Percentiles rank a stretch among this genome's conserved stretches.
Evolutionary conservation across 2,113 vertebrate species (phyloP).

Genomic region (Spilogale gracilis): DNA sequence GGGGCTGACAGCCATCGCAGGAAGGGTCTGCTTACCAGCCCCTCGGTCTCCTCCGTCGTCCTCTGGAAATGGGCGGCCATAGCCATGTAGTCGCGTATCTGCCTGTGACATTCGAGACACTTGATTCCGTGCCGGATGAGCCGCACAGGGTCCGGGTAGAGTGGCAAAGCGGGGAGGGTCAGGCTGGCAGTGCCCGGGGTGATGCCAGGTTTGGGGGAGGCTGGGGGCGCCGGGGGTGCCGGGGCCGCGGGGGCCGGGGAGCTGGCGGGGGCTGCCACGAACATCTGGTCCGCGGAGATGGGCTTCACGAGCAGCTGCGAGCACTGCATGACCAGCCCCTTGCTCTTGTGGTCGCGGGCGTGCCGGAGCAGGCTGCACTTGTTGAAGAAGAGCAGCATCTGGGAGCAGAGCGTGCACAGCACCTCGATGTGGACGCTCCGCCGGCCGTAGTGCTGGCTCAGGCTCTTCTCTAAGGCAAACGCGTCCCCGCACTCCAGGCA

Average conservation of each 20-base stretch:
- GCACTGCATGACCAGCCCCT: constrained; percentile 96
- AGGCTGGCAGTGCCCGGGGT: constrained; percentile 40
- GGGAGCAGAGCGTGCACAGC: constrained; percentile 94
- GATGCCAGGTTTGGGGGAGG: constrained; percentile 70
- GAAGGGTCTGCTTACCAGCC: constrained; percentile 90
- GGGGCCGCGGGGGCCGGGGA: constrained; percentile 72
- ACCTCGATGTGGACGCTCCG: constrained; percentile 97
- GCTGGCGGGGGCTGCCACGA: constrained; percentile 85
- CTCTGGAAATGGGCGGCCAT: constrained; percentile 97
- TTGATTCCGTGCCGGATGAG: constrained; percentile 91
- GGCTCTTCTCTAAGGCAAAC: constrained; percentile 95
- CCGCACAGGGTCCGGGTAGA: constrained; percentile 91
- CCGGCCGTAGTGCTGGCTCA: constrained; percentile 93
- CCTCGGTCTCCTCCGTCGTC: constrained; percentile 91
- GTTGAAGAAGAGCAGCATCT: constrained; percentile 96
- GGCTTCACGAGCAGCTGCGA: constrained; percentile 97
- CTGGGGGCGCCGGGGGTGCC: constrained; percentile 64
- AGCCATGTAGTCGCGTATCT: constrained; percentile 91
- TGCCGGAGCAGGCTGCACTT: constrained; percentile 96
- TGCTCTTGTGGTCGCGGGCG: constrained; percentile 95
- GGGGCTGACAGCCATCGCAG: neutral
- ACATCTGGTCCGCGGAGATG: constrained; percentile 95
- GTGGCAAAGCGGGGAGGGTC: constrained; percentile 91
- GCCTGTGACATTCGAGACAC: constrained; percentile 96
- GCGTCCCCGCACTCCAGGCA: constrained; percentile 98